Evolutionary conservation across 2,797 vertebrate species (phyloP).

Genomic region (Oophaga sylvatica): DNA sequence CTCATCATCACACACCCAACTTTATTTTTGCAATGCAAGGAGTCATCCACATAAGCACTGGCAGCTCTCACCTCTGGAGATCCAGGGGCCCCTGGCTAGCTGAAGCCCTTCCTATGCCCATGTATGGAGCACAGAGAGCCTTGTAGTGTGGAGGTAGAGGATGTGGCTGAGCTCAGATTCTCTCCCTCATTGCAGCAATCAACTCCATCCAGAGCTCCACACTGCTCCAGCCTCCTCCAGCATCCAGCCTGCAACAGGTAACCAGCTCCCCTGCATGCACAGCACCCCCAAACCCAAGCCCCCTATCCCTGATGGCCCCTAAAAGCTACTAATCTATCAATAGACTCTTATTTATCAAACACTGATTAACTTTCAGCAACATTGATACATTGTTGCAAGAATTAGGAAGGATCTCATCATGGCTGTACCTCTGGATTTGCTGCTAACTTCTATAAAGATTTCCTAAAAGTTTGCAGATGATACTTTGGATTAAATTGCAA

Average conservation of each 20-base stretch:
- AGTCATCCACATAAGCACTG: not conserved
- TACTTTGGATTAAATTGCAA: not conserved
- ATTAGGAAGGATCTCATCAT: not conserved
- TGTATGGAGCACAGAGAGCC: slow-evolving; percentile 31
- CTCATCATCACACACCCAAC: not conserved
- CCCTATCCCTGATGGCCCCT: not conserved
- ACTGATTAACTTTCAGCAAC: not conserved
- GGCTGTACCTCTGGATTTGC: not conserved
- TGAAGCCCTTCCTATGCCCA: slow-evolving; percentile 34
- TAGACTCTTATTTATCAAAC: not conserved
- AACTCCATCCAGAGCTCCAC: not conserved
- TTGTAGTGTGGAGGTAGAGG: slow-evolving; percentile 19
- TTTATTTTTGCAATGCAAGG: not conserved
- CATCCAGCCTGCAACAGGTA: slow-evolving; percentile 53
- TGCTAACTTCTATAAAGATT: not conserved
- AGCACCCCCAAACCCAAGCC: not conserved
- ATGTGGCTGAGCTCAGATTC: slow-evolving; percentile 26
- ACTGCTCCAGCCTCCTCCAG: slow-evolving; percentile 21
- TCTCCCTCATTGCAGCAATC: slow-evolving; percentile 18
- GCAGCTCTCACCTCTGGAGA: not conserved
- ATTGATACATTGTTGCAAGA: not conserved
- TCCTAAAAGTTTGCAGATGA: not conserved
- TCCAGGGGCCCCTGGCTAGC: not conserved
- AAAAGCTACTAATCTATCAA: not conserved
- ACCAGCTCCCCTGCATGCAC: slow-evolving; percentile 12